These are phyloP conservation scores for Arbacia lixula DNA, from an alignment of 53 echinoderm and acorn worm genomes.

Conservation along the genomic window DNA sequence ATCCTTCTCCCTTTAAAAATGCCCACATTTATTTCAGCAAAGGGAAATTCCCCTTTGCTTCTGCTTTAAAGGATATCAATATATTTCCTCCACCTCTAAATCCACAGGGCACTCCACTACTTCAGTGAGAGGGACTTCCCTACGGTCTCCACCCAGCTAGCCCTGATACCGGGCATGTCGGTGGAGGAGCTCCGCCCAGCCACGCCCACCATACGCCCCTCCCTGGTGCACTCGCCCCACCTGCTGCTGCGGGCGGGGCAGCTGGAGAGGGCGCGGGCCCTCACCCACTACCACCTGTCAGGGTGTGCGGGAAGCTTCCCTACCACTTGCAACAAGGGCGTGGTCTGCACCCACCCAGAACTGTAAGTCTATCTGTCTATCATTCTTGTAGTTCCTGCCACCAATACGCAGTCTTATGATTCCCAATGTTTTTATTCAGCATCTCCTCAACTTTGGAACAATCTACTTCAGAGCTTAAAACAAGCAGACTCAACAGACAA, in stretches of 20 bases:
- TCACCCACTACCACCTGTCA: conserved; percentile 73
- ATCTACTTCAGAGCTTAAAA: too few species aligned
- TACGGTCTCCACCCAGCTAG: conserved; percentile 69
- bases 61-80: too few species aligned
- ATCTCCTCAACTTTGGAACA: too few species aligned
- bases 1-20: too few species aligned
- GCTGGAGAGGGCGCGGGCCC: conserved; percentile 78
- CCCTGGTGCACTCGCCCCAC: conserved; percentile 55
- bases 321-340: conserved; percentile 58
- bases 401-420: too few species aligned
- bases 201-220: conserved; percentile 49
- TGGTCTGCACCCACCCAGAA: conserved; percentile 64
- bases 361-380: too few species aligned
- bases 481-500: too few species aligned
- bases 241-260: conserved; percentile 60
- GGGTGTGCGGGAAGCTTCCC: conserved; percentile 68
- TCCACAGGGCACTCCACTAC: conserved; percentile 71
- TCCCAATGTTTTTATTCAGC: too few species aligned
- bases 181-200: conserved; percentile 59
- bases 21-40: too few species aligned
- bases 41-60: too few species aligned
- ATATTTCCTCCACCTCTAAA: too few species aligned
- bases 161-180: conserved; percentile 89
- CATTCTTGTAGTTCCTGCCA: too few species aligned
- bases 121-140: conserved; percentile 79